phyloP scores from a whole-genome alignment of 2,888 invertebrate genomes.

The Phortica okadai region DNA sequence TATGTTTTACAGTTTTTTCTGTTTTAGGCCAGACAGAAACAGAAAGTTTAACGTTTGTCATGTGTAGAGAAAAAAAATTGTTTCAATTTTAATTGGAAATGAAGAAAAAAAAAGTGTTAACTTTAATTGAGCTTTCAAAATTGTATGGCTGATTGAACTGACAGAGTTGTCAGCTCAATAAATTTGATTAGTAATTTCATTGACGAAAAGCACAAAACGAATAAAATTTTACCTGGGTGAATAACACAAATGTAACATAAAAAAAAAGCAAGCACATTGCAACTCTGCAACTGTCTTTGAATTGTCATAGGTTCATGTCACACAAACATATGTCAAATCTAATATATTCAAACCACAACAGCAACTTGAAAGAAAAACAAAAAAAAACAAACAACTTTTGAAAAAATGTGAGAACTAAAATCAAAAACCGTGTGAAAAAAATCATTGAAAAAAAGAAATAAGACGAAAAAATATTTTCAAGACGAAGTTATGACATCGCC shows the following conservation, averaged over 20 bases:
- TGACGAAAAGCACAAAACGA: background rate
- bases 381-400: constrained; percentile 38
- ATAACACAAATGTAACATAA: background rate
- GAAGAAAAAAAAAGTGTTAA: constrained; percentile 17
- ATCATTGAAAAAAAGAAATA: constrained; percentile 47
- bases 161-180: constrained; percentile 21
- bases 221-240: background rate
- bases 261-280: constrained; percentile 1
- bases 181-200: background rate
- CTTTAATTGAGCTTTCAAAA: constrained; percentile 24
- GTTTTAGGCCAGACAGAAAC: background rate
- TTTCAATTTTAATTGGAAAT: constrained; percentile 20
- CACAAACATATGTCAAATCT: constrained; percentile 8
- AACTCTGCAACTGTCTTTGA: constrained; percentile 45
- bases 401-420: constrained; percentile 53
- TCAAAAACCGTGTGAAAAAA: constrained; percentile 44
- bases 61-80: constrained; percentile 3
- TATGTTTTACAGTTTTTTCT: background rate
- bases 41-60: constrained; percentile 11
- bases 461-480: constrained; percentile 42
- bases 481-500: constrained; percentile 48
- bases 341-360: background rate
- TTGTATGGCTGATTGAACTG: background rate
- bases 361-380: constrained; percentile 8
- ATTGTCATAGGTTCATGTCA: constrained; percentile 26